Evolutionary conservation across 23 tunicate genomes (phyloP).

Genomic region (Phallusia fumigata): DNA sequence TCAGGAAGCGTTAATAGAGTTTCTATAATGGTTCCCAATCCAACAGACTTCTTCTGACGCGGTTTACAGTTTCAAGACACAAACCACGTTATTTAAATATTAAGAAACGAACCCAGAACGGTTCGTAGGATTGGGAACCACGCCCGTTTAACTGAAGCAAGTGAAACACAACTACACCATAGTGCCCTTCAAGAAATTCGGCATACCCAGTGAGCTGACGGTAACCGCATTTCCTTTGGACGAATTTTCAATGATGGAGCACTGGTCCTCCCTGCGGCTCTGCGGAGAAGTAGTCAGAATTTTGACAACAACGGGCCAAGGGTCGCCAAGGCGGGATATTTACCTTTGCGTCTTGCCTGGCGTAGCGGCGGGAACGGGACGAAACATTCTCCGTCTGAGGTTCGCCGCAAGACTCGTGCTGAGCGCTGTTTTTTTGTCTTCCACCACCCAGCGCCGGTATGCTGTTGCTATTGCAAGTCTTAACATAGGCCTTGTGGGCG

Average conservation of each 20-base stretch:
- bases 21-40: too few relatives aligned
- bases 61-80: too few relatives aligned
- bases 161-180: too few relatives aligned
- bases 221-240: not conserved
- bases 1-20: too few relatives aligned
- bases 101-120: too few relatives aligned
- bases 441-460: not conserved
- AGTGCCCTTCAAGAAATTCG: not conserved
- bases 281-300: not conserved
- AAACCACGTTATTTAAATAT: too few relatives aligned
- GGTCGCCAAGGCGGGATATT: not conserved
- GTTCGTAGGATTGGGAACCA: too few relatives aligned
- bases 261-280: conserved; percentile 2
- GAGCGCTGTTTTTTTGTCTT: not conserved
- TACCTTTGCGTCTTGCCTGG: conserved; percentile 5
- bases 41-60: too few relatives aligned
- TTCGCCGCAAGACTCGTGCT: not conserved
- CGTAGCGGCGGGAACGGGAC: not conserved
- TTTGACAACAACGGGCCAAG: too few relatives aligned
- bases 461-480: not conserved
- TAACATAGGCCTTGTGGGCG: conserved; percentile 25
- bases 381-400: not conserved
- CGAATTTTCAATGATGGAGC: not conserved
- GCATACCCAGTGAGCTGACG: not conserved
- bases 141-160: too few relatives aligned